These are phyloP conservation scores for Spheniscus mendiculus DNA, from an alignment of 2,113 vertebrate species.

Conservation along the genomic window DNA sequence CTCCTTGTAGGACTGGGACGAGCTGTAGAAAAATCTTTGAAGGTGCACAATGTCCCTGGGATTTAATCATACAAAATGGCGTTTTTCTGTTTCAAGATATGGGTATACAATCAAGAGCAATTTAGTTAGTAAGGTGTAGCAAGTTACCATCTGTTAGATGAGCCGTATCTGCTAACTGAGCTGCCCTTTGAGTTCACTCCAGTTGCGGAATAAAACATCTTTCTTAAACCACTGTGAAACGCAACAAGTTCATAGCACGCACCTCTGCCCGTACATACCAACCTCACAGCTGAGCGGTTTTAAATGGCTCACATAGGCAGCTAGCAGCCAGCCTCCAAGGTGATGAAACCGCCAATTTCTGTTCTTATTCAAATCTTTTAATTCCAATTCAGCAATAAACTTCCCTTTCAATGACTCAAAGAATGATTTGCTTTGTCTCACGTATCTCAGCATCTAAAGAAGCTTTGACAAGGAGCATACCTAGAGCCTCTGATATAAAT, in stretches of 20 bases:
- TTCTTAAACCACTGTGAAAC: not conserved
- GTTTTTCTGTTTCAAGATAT: not conserved
- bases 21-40: not conserved
- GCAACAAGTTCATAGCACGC: not conserved
- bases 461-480: slow-evolving; percentile 31
- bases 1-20: not conserved
- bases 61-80: not conserved
- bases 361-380: not conserved
- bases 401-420: slow-evolving; percentile 1
- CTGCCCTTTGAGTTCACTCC: not conserved
- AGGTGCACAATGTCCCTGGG: not conserved
- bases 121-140: not conserved
- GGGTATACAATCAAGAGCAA: not conserved
- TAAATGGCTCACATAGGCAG: not conserved
- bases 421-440: slow-evolving; percentile 36
- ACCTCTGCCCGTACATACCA: not conserved
- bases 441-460: slow-evolving; percentile 15
- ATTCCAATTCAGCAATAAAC: slow-evolving; percentile 20
- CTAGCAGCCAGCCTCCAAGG: not conserved
- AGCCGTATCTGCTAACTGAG: not conserved
- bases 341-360: not conserved
- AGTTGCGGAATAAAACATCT: not conserved
- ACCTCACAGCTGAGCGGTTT: not conserved
- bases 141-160: not conserved
- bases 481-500: slow-evolving; percentile 20